A percentile compares a stretch with the other conserved stretches of the same genome.
phyloP scores from a whole-genome alignment of 2,113 vertebrate genomes.

The Ptilonorhynchus violaceus region DNA sequence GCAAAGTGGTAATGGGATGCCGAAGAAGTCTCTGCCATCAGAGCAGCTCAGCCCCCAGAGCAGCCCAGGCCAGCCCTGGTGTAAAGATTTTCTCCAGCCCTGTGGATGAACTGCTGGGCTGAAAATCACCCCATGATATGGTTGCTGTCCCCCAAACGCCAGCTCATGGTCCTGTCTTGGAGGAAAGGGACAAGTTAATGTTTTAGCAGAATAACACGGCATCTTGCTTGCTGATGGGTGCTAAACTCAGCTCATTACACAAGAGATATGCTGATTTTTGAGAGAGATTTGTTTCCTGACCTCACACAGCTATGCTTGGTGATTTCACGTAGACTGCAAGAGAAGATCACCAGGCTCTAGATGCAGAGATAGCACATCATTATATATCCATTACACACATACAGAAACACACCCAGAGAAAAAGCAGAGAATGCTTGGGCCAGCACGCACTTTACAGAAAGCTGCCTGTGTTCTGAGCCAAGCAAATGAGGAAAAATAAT shows the following conservation, averaged over 20 bases:
- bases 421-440: conserved; percentile 3
- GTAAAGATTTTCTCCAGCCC: background rate
- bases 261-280: background rate
- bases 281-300: background rate
- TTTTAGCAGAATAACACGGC: fast-evolving
- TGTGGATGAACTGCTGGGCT: background rate
- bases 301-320: background rate
- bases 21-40: background rate
- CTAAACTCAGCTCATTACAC: background rate
- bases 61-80: background rate
- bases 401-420: background rate
- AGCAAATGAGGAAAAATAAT: conserved; percentile 2
- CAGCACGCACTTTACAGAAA: conserved; percentile 11
- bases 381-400: background rate
- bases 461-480: background rate
- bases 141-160: background rate
- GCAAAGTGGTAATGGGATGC: background rate
- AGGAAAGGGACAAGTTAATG: background rate
- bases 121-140: fast-evolving
- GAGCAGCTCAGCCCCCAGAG: background rate
- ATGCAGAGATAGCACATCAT: background rate
- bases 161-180: background rate
- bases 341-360: background rate
- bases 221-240: background rate
- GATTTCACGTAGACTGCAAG: background rate